Evolutionary conservation across 1,140 invertebrate species (phyloP), one percentile per base, ranked within the genome.

Genomic region (Cataglyphis hispanica): DNA sequence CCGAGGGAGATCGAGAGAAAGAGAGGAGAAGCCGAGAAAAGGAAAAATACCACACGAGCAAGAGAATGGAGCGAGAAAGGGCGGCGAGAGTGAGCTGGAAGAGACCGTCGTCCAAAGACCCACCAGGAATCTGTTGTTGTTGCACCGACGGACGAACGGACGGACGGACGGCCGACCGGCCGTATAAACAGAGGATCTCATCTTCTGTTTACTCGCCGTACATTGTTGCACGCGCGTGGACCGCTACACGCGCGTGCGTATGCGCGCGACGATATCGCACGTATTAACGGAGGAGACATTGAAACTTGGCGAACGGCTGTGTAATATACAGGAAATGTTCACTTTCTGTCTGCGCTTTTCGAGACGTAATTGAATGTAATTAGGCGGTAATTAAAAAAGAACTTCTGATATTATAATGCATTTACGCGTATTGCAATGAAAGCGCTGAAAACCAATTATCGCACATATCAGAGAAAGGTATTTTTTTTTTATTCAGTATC

Each of bases 91-190:
- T 37, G 78, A 91, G 89, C 66, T 83, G 87, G 78, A 89, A 88
- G 93, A 88, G 93, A 94, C 91, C 92, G 91, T 90, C 91, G 93
- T 94, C 93, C 93, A 93, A 93, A 94, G 93, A 94, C 94, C 93
- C 92, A 94, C 94, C 94, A 90, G 92, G 94, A 95, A 94, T 94
- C 93, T 93, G 94, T 93, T 94, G 93, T 95, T 95, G 93, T 95
- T 95, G 92, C 93, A 93, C 90, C 93, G 92, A 91, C 90, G 91
- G 90, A 90, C 91, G 91, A 84, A 92, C 87, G 87, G 87, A 92
- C 90, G 87, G 78, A 89, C 88, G 77, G 75, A 92, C 84, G 85
- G 86, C 74, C 87, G 85, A 86, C 83, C 90, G 89, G 91, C 91
- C 91, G 91, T 91, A 93, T 93, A 93, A 93, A 93, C 95, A 95